Base-by-base conservation (phyloP, 2,797 vertebrate species). In the Kryptopterus vitreolus region DNA sequence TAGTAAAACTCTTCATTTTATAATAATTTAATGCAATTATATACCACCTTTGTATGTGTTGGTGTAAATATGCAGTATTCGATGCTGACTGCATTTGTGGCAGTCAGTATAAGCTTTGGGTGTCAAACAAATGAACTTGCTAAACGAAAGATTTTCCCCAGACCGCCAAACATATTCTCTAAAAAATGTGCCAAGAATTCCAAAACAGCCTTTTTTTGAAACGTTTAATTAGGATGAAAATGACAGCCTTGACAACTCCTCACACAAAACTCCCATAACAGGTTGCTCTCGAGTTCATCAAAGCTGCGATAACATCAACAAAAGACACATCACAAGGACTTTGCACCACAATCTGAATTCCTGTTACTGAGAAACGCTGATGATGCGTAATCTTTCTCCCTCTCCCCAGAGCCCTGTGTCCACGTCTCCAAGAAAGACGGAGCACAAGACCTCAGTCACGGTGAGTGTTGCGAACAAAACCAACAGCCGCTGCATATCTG, bases 391-490 rank as follows among this genome's bases (percentile, higher is more conserved):
- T 91, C 83, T 86, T 88, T 93, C 82, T 94, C 91, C 92, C 90
- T 83, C 66, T 96, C 90, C 84, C 61, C 96, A 98, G 97, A 95
- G 92, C 87, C 96, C 95, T 2, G 95, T 92, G 48, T 95, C 95
- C 55, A 94, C 93, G 3, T 96, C 95, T 10, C 94, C 95, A 79
- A 95, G 94, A 89, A 97, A 90, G 83, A 95, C 94, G 86, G 94
- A 88, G 91, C 95, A 94, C 89, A 95, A 96, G 82, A 93, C 90
- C 76, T 93, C 93, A 61, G 89, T 96, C 79, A 96, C 95, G 63
- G 96, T 97, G 90, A 96, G 96, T 92, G 92, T 7, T 76, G 57
- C 10, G 70, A 63, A 68, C 35, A 66, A 77, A 58, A 46, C 15
- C 26, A n/a, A 38, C 43, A 71, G 18, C 58, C 72, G 57, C 55